Evolutionary conservation across 92 coral and sea anemone species (phyloP), one percentile per base, ranked within the genome.

Genomic region (Meandrina meandrites): DNA sequence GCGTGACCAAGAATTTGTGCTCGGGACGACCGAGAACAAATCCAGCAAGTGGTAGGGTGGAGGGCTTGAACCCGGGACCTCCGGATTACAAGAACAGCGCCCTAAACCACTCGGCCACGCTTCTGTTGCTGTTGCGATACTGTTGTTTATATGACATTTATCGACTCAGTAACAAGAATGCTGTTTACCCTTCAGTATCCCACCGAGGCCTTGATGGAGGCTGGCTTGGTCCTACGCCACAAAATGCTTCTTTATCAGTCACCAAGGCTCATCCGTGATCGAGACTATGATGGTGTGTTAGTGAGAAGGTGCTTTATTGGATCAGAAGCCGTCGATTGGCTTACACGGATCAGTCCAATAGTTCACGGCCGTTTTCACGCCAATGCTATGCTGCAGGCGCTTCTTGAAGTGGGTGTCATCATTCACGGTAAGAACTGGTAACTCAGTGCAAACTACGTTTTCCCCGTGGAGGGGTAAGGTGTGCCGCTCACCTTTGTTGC

Each of bases 341-440:
- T 94, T 80, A 77, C 85, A 10, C 79, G 84, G 62, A 77, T 81
- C 34, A 91, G 93, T 22, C 80, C 94, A 16, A 90, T 90, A 16
- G 98, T 94, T 79, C 94, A 94, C 87, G 90, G 96, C 50, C 93
- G 96, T 11, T 93, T 88, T 71, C 98, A 94, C 79, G 94, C 96
- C 22, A 78, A 89, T 27, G 87, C 93, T 42, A 86, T 89, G 86
- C 88, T 92, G 75, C 98, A 94, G 92, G 96, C 96, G 27, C 81
- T 94, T 40, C 90, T 94, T 12, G 98, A 94, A 82, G 98, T 83
- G 78, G 92, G 90, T 32, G 87, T 82, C 64, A 89, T 94, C 51
- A 80, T 85, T 36, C 91, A 93, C 37, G 98, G 96, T 93, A 71
- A 66, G 64, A 45, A 13, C 22, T 62, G 42, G 18, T 50, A 50